Conservation (phyloP, 2,888 invertebrate genomes). For the Heterodera filipjevi region DNA sequence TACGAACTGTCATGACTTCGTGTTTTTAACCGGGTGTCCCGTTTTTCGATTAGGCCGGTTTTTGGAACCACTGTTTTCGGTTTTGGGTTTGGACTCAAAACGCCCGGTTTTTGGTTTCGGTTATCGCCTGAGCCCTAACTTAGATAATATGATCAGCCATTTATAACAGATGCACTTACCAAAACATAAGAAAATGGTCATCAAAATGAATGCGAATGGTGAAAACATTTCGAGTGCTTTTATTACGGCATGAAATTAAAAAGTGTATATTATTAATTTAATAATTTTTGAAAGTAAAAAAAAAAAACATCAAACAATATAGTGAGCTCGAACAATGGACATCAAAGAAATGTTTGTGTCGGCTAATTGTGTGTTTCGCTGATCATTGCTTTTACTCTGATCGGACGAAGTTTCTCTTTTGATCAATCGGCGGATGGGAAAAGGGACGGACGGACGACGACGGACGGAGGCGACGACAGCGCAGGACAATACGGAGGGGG, state of each 20-base stretch:
- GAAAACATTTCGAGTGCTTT: not conserved
- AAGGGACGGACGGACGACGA: not conserved
- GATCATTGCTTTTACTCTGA: not conserved
- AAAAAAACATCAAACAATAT: not conserved
- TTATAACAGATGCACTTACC: too few relatives aligned
- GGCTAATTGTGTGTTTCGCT: not conserved
- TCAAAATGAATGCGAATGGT: not conserved
- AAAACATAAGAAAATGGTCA: not conserved
- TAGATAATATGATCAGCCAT: too few relatives aligned
- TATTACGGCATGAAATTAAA: not conserved
- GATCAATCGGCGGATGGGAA: not conserved
- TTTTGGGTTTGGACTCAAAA: too few relatives aligned
- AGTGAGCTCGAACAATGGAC: not conserved
- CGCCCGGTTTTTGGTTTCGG: too few relatives aligned
- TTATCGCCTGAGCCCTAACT: too few relatives aligned
- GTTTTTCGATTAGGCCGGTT: too few relatives aligned
- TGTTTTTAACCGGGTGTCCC: too few relatives aligned
- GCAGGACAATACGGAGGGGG: constrained; percentile 31
- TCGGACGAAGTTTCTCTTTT: not conserved
- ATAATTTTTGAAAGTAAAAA: too few relatives aligned
- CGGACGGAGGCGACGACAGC: not conserved
- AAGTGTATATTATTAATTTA: too few relatives aligned
- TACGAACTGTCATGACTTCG: too few relatives aligned
- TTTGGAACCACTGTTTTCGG: too few relatives aligned
- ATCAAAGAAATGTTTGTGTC: not conserved